These are phyloP conservation scores for Thyatira batis DNA, from an alignment of 2,888 invertebrate genomes.

Conservation along the genomic window DNA sequence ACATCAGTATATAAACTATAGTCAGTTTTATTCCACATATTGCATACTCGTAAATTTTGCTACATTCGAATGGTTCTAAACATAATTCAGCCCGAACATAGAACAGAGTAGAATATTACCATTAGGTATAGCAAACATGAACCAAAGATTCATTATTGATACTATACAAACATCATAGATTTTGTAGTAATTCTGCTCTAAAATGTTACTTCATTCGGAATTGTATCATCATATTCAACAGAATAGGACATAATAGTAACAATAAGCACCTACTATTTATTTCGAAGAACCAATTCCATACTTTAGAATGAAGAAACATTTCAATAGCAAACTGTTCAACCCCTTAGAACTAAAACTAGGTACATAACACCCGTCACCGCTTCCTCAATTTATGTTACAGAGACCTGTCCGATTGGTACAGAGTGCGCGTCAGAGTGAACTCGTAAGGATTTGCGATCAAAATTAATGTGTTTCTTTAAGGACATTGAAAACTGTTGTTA, in stretches of 20 bases:
- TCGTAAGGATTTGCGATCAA: slow-evolving; percentile 87
- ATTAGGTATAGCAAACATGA: slow-evolving; percentile 37
- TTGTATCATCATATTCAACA: neutral
- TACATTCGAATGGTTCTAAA: slow-evolving; percentile 34
- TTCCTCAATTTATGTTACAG: slow-evolving; percentile 81
- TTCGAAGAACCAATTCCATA: too few species aligned
- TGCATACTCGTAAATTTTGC: slow-evolving; percentile 19
- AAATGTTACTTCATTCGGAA: slow-evolving; percentile 30
- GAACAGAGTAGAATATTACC: slow-evolving; percentile 35
- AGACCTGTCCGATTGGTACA: slow-evolving; percentile 90
- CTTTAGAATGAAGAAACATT: slow-evolving; percentile 11
- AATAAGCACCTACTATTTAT: too few species aligned
- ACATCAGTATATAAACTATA: slow-evolving; percentile 15
- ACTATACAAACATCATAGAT: slow-evolving; percentile 34
- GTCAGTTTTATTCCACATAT: slow-evolving; percentile 20
- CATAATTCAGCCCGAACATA: slow-evolving; percentile 35
- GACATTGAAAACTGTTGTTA: slow-evolving; percentile 75
- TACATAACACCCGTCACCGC: slow-evolving; percentile 69
- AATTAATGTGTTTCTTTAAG: slow-evolving; percentile 77
- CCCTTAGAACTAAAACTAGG: slow-evolving; percentile 21
- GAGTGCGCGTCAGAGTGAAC: slow-evolving; percentile 92
- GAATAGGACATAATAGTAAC: too few species aligned
- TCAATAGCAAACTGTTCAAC: neutral
- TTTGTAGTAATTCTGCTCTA: slow-evolving; percentile 18
- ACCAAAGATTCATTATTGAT: slow-evolving; percentile 27